These are phyloP conservation scores for Pocillopora meandrina DNA, from an alignment of 92 coral and sea anemone genomes.

Conservation along the genomic window DNA sequence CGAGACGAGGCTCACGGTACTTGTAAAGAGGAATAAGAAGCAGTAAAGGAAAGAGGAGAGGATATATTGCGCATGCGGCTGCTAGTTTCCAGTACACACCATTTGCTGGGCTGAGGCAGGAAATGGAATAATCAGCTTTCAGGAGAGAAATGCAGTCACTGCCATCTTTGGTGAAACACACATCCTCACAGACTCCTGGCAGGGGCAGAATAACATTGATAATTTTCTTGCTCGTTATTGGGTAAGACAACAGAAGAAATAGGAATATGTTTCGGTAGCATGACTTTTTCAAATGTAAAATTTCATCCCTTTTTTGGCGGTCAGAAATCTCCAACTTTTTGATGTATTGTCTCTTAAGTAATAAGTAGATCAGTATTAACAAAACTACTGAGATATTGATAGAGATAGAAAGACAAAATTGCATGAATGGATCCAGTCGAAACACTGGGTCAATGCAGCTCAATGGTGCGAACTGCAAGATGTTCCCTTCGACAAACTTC, in stretches of 20 bases:
- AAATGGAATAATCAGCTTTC: slow-evolving; percentile 20
- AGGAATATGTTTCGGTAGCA: slow-evolving; percentile 13
- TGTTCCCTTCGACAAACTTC: background rate
- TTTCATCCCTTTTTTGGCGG: background rate
- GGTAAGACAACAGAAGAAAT: slow-evolving; percentile 19
- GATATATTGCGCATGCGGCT: background rate
- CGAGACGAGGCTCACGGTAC: no score
- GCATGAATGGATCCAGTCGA: slow-evolving; percentile 9
- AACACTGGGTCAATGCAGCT: slow-evolving; percentile 10
- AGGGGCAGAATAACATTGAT: slow-evolving; percentile 13
- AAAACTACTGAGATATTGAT: slow-evolving; percentile 7
- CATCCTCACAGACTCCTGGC: slow-evolving; percentile 3
- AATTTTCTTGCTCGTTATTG: slow-evolving; percentile 23
- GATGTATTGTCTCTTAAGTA: slow-evolving; percentile 7
- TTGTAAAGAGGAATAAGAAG: no score
- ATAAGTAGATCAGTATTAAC: no score
- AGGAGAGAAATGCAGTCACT: slow-evolving; percentile 13
- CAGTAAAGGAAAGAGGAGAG: no score
- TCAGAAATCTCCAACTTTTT: background rate
- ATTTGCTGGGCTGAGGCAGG: background rate
- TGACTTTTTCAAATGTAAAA: slow-evolving; percentile 5
- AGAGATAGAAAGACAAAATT: background rate
- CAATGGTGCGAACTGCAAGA: slow-evolving; percentile 35
- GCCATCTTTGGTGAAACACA: slow-evolving; percentile 5
- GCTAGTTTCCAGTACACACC: slow-evolving; percentile 3